A percentile compares a stretch with the other conserved stretches of the same genome.
phyloP scores from a whole-genome alignment of 2,888 invertebrate species.

The Biston betularia region DNA sequence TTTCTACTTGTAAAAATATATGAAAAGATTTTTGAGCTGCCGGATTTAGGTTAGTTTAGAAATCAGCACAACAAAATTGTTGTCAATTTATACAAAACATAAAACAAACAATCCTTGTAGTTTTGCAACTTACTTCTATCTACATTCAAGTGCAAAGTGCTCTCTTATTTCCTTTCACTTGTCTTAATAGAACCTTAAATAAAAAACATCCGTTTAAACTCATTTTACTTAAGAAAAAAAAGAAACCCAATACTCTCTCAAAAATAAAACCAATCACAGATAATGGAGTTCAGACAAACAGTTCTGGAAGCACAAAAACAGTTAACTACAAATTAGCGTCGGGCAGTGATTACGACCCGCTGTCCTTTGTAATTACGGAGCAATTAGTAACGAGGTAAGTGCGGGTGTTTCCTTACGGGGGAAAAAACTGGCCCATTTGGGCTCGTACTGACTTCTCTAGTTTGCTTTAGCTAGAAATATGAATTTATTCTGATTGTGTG shows the following conservation, averaged over 20 bases:
- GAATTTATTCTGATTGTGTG: not conserved
- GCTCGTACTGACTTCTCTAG: not conserved
- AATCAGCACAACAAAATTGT: too few species aligned
- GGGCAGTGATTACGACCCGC: conserved; percentile 29
- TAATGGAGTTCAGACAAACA: conserved; percentile 16
- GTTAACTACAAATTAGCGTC: conserved; percentile 57
- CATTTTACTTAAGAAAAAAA: not conserved
- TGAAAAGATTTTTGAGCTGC: too few species aligned
- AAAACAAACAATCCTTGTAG: too few species aligned
- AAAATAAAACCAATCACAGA: conserved; percentile 20
- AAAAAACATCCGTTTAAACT: not conserved
- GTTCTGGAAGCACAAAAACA: conserved; percentile 47
- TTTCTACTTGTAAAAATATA: too few species aligned
- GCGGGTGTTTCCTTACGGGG: conserved; percentile 42
- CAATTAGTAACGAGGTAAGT: conserved; percentile 45
- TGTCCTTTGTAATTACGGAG: conserved; percentile 42
- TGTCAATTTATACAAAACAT: too few species aligned
- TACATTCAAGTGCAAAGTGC: too few species aligned
- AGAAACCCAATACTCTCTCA: not conserved
- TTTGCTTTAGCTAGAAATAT: not conserved
- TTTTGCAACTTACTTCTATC: too few species aligned
- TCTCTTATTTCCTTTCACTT: too few species aligned
- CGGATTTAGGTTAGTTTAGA: too few species aligned
- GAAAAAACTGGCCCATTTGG: conserved; percentile 15
- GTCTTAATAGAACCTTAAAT: not conserved